Percentiles rank a stretch among this genome's conserved stretches.
These are phyloP conservation scores for Hydra vulgaris DNA, from an alignment of 30 jellyfish, hydroid and myxozoan species.

Conservation along the genomic window DNA sequence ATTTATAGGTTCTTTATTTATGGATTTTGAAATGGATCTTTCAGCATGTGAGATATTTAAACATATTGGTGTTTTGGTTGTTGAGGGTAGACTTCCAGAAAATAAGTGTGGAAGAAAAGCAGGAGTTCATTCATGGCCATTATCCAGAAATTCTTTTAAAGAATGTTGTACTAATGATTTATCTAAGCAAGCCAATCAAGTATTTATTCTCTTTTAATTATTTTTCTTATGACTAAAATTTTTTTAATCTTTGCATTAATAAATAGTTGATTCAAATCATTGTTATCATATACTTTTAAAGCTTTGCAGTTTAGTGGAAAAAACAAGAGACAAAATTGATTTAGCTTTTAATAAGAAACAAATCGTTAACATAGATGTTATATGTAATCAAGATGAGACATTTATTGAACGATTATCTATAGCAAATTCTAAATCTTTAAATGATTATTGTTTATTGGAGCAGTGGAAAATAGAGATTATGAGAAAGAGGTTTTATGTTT, in stretches of 20 bases:
- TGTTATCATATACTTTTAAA: conserved; percentile 11
- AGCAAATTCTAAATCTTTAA: neutral
- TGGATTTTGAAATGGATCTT: conserved; percentile 43
- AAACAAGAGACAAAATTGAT: conserved; percentile 18
- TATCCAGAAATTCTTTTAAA: conserved; percentile 43
- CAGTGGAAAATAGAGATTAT: conserved; percentile 48
- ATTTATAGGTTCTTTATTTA: neutral
- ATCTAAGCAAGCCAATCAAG: neutral
- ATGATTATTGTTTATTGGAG: conserved; percentile 31
- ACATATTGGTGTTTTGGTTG: conserved; percentile 59
- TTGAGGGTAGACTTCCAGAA: conserved; percentile 93
- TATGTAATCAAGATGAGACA: neutral
- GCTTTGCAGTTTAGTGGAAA: conserved; percentile 53
- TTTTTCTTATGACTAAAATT: neutral
- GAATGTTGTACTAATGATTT: conserved; percentile 35
- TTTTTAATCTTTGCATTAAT: too few species aligned
- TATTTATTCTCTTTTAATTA: neutral
- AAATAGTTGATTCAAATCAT: too few species aligned
- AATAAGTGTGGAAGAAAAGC: conserved; percentile 57
- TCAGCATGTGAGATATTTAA: conserved; percentile 62
- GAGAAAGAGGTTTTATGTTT: conserved; percentile 11
- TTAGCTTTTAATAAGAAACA: neutral
- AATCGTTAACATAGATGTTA: neutral
- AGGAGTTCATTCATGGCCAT: conserved; percentile 95
- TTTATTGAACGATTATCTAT: conserved; percentile 7